A percentile compares a stretch with the other conserved stretches of the same genome.
Evolutionary conservation across 2,797 vertebrate species (phyloP).

Genomic region (Peromyscus attwateri): DNA sequence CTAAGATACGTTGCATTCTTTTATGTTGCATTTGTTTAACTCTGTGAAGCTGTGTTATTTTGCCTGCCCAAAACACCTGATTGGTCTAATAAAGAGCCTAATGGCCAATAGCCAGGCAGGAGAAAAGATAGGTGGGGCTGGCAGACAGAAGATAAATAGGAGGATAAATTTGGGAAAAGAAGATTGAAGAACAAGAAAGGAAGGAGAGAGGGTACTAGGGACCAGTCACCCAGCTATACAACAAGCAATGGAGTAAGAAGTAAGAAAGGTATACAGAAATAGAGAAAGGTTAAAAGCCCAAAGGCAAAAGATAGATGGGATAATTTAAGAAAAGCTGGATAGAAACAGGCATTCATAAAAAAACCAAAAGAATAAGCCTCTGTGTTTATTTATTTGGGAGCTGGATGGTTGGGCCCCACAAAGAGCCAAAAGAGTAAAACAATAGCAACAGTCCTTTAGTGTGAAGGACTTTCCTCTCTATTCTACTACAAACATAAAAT

Average conservation of each 20-base stretch:
- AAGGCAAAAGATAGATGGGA: background rate
- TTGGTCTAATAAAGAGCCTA: background rate
- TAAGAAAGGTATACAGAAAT: background rate
- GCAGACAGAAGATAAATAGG: background rate
- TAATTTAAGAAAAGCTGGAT: background rate
- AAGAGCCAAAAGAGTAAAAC: background rate
- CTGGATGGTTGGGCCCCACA: background rate
- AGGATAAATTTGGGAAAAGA: background rate
- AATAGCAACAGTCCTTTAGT: background rate
- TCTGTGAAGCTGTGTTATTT: background rate
- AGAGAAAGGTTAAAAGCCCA: background rate
- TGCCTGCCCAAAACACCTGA: background rate
- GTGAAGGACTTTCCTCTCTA: background rate
- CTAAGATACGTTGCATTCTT: background rate
- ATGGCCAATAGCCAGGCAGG: background rate
- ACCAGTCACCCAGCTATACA: background rate
- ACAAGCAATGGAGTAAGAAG: background rate
- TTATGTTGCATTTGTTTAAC: background rate
- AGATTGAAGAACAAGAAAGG: background rate
- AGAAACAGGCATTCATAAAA: background rate
- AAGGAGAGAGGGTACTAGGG: background rate
- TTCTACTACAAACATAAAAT: conserved; percentile 17
- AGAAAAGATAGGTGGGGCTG: background rate
- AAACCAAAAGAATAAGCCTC: background rate
- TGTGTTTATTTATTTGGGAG: background rate